Conservation (phyloP, 2,888 invertebrate species). For the Tolmerus cingulatus region DNA sequence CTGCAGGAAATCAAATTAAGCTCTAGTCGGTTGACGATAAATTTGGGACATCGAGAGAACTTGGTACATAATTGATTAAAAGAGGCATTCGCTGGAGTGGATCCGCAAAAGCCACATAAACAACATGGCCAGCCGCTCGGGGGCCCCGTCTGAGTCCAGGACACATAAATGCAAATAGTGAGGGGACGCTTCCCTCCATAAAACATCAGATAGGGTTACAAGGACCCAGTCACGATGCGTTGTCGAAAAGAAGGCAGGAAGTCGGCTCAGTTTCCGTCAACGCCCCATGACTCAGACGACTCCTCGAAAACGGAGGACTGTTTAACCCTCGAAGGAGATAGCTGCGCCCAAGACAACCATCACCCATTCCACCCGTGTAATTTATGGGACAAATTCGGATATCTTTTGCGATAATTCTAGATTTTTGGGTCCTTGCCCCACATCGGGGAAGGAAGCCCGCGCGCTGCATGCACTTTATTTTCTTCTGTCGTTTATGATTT, state of each 20-base stretch:
- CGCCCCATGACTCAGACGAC: conserved; percentile 27
- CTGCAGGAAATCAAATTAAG: conserved; percentile 23
- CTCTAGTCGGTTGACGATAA: not conserved
- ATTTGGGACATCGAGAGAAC: not conserved
- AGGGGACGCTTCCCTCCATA: not conserved
- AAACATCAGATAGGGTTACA: conserved; percentile 24
- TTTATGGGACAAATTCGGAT: conserved; percentile 33
- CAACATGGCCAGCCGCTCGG: not conserved
- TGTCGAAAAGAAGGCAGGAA: conserved; percentile 28
- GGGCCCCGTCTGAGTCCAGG: not conserved
- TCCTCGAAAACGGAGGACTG: not conserved
- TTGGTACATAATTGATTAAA: conserved; percentile 33
- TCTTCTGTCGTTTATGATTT: not conserved
- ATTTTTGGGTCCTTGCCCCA: conserved; percentile 12
- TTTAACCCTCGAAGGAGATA: conserved; percentile 8
- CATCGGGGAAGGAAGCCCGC: not conserved
- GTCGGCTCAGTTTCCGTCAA: conserved; percentile 15
- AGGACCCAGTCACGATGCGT: conserved; percentile 13
- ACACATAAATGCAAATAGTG: conserved; percentile 21
- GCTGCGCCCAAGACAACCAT: not conserved
- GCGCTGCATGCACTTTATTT: not conserved
- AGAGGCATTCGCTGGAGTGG: conserved; percentile 2
- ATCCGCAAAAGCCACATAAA: conserved; percentile 13
- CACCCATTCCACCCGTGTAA: not conserved
- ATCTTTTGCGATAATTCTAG: conserved; percentile 26